Base-by-base conservation (phyloP, 2,113 vertebrate genomes). In the Peromyscus maniculatus region DNA sequence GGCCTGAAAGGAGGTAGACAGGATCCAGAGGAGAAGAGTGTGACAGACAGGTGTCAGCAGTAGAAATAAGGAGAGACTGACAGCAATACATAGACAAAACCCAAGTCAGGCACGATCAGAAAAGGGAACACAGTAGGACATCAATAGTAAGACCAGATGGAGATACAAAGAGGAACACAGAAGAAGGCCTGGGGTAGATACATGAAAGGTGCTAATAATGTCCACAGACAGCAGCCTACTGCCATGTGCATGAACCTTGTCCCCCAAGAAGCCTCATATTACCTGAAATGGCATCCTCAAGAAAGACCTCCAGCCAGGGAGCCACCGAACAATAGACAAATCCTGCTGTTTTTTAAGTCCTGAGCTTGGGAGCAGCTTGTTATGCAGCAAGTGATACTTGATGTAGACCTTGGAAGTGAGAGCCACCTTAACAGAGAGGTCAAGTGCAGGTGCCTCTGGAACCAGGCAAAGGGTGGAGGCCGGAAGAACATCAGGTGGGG, bases 101-200 rank as follows among this genome's bases (percentile, higher is more conserved):
- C 83, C 11, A 21, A 36, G 19, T 52, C 69, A 22, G 24, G 59
- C 15, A 8, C 55, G 39, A 19, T 12, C 26, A 36, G 69, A 31
- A 7, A 33, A 9, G 74, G 26, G 26, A 36, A 31, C 57, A 31
- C 21, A 17, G 64, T 3, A 7, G 69, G 69, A 55, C 0, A 0
- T 10, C 3, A 7, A n/a, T 9, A 26, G 12, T 6, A 82, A 79
- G 2, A 13, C 1, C 0, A n/a, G n/a, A 71, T 16, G 62, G 46
- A 43, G 59, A 24, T 0, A 0, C 67, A 15, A 15, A 71, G 3
- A 59, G 39, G 21, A 10, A 26, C 43, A 13, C 1, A 0, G 5
- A 43, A 33, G 5, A 31, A 24, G 2, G 2, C 39, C 13, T 24
- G 9, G 39, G 62, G 67, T 66, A 62, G 69, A 31, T 21, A 43